Percentiles rank a stretch among this genome's conserved stretches.
Evolutionary conservation across 2,888 invertebrate species (phyloP).

Genomic region (Dasypolia templi): DNA sequence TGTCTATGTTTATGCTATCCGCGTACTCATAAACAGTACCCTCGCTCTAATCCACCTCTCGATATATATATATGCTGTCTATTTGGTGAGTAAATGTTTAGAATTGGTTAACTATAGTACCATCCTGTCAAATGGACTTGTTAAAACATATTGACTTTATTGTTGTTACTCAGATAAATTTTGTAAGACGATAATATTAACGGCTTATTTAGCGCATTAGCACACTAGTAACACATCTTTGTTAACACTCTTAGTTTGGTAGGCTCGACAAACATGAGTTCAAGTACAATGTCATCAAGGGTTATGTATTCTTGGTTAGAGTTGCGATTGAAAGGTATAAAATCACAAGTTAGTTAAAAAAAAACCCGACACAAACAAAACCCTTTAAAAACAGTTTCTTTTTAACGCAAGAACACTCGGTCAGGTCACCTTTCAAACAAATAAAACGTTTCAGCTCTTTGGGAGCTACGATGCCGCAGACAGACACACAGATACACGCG

Average conservation of each 20-base stretch:
- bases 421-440: too few relatives aligned
- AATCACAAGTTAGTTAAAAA: too few relatives aligned
- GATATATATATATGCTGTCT: neutral
- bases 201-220: slow-evolving; percentile 9
- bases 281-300: neutral
- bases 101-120: neutral
- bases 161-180: neutral
- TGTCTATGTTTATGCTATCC: slow-evolving; percentile 45
- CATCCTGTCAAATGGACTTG: neutral
- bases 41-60: neutral
- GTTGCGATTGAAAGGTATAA: neutral
- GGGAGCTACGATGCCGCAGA: too few relatives aligned
- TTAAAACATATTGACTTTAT: neutral
- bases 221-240: slow-evolving; percentile 13
- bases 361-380: too few relatives aligned
- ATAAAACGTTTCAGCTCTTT: too few relatives aligned
- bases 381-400: too few relatives aligned
- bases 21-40: slow-evolving; percentile 5
- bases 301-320: neutral
- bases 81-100: slow-evolving; percentile 15
- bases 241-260: slow-evolving; percentile 13
- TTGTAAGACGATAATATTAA: neutral
- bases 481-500: too few relatives aligned
- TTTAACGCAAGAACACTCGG: too few relatives aligned
- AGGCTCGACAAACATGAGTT: neutral